Evolutionary conservation across 1,140 invertebrate genomes (phyloP).

Genomic region (Megalopta genalis): DNA sequence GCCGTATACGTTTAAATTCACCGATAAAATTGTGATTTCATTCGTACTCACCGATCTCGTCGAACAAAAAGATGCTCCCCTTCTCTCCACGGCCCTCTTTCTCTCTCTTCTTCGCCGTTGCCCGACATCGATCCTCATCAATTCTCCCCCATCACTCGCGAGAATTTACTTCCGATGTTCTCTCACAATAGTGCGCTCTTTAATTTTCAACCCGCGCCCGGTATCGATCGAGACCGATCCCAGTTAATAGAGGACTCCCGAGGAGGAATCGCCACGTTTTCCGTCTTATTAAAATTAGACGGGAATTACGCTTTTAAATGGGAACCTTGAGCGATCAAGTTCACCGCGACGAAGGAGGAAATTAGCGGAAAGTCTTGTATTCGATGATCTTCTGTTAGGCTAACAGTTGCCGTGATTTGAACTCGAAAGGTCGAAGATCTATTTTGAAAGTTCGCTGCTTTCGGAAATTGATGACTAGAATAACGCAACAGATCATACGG

Average conservation of each 20-base stretch:
- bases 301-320: not conserved
- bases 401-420: too few species aligned
- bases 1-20: not conserved
- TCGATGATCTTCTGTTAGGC: too few species aligned
- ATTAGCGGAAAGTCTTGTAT: not conserved
- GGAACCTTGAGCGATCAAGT: not conserved
- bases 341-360: not conserved
- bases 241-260: not conserved
- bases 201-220: not conserved
- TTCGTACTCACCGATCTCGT: slow-evolving; percentile 37
- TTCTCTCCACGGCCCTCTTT: not conserved
- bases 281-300: slow-evolving; percentile 1
- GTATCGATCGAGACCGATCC: slow-evolving; percentile 16
- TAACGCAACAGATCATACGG: too few species aligned
- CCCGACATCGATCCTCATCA: slow-evolving; percentile 1
- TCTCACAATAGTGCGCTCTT: not conserved
- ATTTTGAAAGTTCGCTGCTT: too few species aligned
- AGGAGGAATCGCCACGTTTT: not conserved
- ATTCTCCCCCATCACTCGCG: slow-evolving; percentile 24
- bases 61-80: not conserved
- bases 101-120: not conserved
- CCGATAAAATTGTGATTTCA: slow-evolving; percentile 14
- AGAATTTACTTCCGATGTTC: slow-evolving; percentile 9
- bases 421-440: too few species aligned
- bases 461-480: too few species aligned